Percentiles rank a stretch among this genome's conserved stretches.
Conservation (phyloP, 35 echinoderm and acorn worm genomes). For the Strongylocentrotus purpuratus region DNA sequence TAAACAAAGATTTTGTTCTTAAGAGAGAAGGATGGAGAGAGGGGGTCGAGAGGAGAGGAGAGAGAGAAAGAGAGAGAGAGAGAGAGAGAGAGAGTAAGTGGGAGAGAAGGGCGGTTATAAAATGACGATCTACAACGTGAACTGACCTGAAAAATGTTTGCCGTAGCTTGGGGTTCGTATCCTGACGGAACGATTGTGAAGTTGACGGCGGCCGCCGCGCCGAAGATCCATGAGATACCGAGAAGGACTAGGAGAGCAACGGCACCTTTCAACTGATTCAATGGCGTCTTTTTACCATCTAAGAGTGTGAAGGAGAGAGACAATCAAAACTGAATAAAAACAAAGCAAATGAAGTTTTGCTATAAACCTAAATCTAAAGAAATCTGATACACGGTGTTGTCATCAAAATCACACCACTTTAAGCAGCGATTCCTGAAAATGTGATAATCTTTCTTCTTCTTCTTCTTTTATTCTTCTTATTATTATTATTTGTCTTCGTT, state of each 20-base stretch:
- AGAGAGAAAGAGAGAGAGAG: too few relatives aligned
- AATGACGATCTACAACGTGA: not conserved
- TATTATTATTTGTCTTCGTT: too few relatives aligned
- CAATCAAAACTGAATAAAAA: not conserved
- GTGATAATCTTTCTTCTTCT: too few relatives aligned
- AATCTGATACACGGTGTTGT: too few relatives aligned
- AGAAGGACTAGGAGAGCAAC: conserved; percentile 87
- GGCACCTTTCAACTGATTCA: conserved; percentile 84
- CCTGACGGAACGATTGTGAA: conserved; percentile 52
- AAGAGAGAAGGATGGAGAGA: too few relatives aligned
- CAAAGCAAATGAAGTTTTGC: not conserved
- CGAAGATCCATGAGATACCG: conserved; percentile 87
- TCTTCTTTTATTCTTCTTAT: too few relatives aligned
- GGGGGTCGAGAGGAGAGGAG: too few relatives aligned
- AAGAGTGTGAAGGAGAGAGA: not conserved
- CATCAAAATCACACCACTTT: too few relatives aligned
- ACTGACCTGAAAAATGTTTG: conserved; percentile 82
- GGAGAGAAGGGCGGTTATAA: not conserved
- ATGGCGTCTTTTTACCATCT: conserved; percentile 61
- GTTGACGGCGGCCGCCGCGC: conserved; percentile 79
- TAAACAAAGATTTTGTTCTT: too few relatives aligned
- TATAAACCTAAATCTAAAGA: not conserved
- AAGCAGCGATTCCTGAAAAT: too few relatives aligned
- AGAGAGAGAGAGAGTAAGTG: too few relatives aligned
- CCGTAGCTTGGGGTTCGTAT: conserved; percentile 56